Evolutionary conservation across 1,140 invertebrate species (phyloP), one percentile per base, ranked within the genome.

Genomic region (Euura saliciscinereae): DNA sequence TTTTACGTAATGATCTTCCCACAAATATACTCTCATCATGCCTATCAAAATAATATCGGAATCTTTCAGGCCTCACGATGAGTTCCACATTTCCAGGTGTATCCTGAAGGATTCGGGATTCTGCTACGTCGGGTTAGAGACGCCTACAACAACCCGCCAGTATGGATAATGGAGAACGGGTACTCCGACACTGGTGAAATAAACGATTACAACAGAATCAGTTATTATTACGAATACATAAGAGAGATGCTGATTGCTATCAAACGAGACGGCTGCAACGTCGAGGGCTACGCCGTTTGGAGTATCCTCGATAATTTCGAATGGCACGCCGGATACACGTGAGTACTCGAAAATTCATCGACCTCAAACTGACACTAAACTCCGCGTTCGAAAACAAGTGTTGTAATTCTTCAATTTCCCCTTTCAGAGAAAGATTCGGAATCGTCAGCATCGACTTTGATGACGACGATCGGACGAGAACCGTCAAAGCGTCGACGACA

Each of bases 361-460:
- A 28, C 28, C 28, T 28, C 28, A 28, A 28, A 28, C 28, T 28
- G 28, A 28, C 28, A 28, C 28, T 28, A 28, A 28, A 28, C 28
- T 28, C 28, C 28, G 28, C 28, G n/a, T 28, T 28, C 28, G 28
- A 28, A 28, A 28, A 28, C 0, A 28, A 28, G 28, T 28, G 28
- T 28, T 28, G 28, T 28, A 28, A 28, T 28, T 28, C 28, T 28
- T 28, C 28, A 1, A 28, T 28, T 28, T 28, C 28, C 28, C 28
- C 13, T 45, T 72, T 45, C 68, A 80, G 79, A 7, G 80, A 86
- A 73, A 79, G 77, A 65, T 88, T 87, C 77, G 87, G 87, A 4
- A 67, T 88, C n/a, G 80, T 85, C 76, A 78, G 79, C 59, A 85
- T 88, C 7, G 79, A 88, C 75, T 88, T 88, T 68, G 79, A 69